Base-by-base conservation (phyloP, 2,888 invertebrate species). In the Axea sp. region DNA sequence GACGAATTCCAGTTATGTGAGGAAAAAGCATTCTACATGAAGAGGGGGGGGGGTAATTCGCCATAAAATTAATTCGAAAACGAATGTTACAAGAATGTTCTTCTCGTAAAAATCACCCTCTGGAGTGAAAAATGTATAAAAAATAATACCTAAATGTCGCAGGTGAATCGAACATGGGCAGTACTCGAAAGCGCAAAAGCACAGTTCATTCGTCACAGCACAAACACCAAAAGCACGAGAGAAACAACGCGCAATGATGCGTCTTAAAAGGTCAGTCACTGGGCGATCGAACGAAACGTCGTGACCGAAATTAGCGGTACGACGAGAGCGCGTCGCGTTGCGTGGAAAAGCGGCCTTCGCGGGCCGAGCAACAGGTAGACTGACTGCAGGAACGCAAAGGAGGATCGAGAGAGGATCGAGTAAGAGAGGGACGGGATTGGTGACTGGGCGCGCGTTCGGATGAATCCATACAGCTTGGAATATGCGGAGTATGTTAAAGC, bases 311-410 rank as follows among this genome's bases (percentile, higher is more conserved):
- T 19, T 19, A 3, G 19, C 4, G 17, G n/a, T 17, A 3, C 35
- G 35, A 1, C 26, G 37, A 8, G 30, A 28, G n/a, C 35, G 8
- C 35, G 35, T 3, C 26, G 37, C 15, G 30, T 19, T 17, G 31
- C 39, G 49, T 49, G 26, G 39, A 43, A 62, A 41, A 49, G 62
- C 24, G 49, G 49, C 73, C 77, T 78, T 81, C 76, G 74, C 76
- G 35, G 72, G 35, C 72, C 79, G 83, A 82, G 83, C 83, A 82
- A 84, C 83, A 83, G 83, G 84, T 83, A 84, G 81, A 78, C 74
- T 67, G 45, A 77, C 73, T 73, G 74, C 41, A 17, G 30, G 19
- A 15, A 47, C 57, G 33, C 14, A 24, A 35, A 19, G 28, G 57
- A 43, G 60, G 26, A 37, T 41, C 33, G 39, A 31, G 55, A 17